Evolutionary conservation across 2,888 invertebrate species (phyloP), one percentile per base, ranked within the genome.

Genomic region (Andrena praecox): DNA sequence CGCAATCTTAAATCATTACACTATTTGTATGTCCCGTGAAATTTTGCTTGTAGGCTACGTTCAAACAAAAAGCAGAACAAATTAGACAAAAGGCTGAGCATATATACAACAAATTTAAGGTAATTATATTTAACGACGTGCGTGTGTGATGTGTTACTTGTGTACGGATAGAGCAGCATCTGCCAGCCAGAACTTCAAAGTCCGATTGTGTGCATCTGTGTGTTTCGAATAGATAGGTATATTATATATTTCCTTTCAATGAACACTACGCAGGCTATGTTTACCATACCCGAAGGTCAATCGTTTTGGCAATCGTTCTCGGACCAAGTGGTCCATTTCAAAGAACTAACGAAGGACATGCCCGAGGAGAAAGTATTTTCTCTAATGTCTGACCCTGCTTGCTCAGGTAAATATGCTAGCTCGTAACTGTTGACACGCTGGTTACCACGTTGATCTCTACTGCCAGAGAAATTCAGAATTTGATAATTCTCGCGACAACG

Each of bases 251-350:
- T 74, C 48, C 50, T 68, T 77, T 42, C 24, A 33, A 20, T 69
- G n/a, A 74, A 70, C 27, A 63, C 59, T 33, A 1, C 33, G 7
- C 93, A 96, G 96, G 94, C 94, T 16, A 93, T 97, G 87, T 97
- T 97, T 89, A 94, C 95, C 0, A 94, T 96, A 31, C 95, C 96
- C 0, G 95, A 95, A 12, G 95, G 95, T 0, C 94, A 96, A 48
- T 95, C 96, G 0, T 97, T 97, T 93, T 96, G 96, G 96, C 96
- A 97, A 81, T 95, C 95, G 64, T 97, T 97, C 94, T 95, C 95
- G 4, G 96, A 96, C 72, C 95, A 96, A 85, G 96, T 97, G 0
- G 94, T 95, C 4, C 95, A 95, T 74, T 97, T 97, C 93, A 96
- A 96, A 92, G 95, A 95, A 75, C 95, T 95, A 48, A 97, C 97